phyloP scores from a whole-genome alignment of 2,113 vertebrate genomes.

The Fukomys damarensis region DNA sequence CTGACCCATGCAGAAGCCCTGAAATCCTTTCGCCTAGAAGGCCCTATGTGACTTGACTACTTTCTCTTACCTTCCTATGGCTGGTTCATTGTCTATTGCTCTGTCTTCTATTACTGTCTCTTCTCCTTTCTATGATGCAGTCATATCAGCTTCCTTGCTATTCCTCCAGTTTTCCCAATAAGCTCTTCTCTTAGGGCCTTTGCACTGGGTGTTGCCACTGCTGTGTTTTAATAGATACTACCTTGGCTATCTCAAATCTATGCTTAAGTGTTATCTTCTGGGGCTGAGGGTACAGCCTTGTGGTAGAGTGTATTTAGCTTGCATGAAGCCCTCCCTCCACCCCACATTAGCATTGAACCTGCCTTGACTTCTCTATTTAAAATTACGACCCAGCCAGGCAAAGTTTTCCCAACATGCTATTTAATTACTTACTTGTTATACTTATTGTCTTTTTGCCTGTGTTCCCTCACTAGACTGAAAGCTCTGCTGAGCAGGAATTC shows the following conservation, averaged over 20 bases:
- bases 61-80: not conserved
- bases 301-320: not conserved
- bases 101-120: not conserved
- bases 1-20: not conserved
- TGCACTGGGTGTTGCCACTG: not conserved
- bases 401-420: not conserved
- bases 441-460: not conserved
- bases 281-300: not conserved
- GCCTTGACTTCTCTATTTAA: not conserved
- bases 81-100: not conserved
- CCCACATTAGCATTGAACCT: no score
- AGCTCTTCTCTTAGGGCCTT: not conserved
- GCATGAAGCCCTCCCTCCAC: not conserved
- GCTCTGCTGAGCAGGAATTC: not conserved
- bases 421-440: not conserved
- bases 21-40: not conserved
- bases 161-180: not conserved
- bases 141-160: not conserved
- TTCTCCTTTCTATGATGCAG: not conserved
- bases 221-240: not conserved
- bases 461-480: not conserved
- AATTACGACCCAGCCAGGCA: not conserved
- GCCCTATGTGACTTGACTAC: not conserved
- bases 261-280: not conserved
- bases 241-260: not conserved